These are phyloP conservation scores for Drosophila emarginata DNA, from an alignment of 2,888 invertebrate species.

Conservation along the genomic window DNA sequence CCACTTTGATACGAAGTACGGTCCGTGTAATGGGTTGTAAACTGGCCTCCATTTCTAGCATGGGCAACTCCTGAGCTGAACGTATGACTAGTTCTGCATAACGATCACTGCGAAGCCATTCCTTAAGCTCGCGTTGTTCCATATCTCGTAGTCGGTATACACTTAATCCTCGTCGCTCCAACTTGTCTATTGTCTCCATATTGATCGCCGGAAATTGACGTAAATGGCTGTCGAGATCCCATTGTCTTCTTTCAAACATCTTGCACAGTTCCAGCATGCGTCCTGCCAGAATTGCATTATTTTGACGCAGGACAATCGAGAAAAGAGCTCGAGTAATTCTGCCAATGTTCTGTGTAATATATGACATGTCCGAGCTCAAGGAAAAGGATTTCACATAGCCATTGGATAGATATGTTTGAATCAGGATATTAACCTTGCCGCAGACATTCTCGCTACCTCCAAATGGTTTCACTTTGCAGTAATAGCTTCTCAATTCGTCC, in stretches of 20 bases:
- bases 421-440: conserved; percentile 94
- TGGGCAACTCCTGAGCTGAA: conserved; percentile 93
- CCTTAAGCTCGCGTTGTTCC: conserved; percentile 93
- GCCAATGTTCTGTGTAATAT: conserved; percentile 89
- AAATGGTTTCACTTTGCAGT: conserved; percentile 90
- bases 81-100: conserved; percentile 90
- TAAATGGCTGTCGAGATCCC: conserved; percentile 93
- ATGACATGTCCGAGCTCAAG: conserved; percentile 81
- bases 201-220: conserved; percentile 91
- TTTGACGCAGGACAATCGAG: conserved; percentile 94
- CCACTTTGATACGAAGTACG: conserved; percentile 91
- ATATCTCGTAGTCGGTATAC: conserved; percentile 92
- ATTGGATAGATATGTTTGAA: conserved; percentile 94
- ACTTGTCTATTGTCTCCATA: conserved; percentile 90
- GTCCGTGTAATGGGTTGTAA: conserved; percentile 98
- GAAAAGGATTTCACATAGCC: conserved; percentile 87
- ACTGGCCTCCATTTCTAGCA: conserved; percentile 90
- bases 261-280: conserved; percentile 93
- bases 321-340: conserved; percentile 96
- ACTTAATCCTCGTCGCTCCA: conserved; percentile 90
- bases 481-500: conserved; percentile 88
- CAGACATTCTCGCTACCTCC: conserved; percentile 94
- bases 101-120: conserved; percentile 88
- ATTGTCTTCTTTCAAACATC: conserved; percentile 95
- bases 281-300: conserved; percentile 94